These are phyloP conservation scores for Micromys minutus DNA, from an alignment of 2,113 vertebrate genomes.

Conservation along the genomic window DNA sequence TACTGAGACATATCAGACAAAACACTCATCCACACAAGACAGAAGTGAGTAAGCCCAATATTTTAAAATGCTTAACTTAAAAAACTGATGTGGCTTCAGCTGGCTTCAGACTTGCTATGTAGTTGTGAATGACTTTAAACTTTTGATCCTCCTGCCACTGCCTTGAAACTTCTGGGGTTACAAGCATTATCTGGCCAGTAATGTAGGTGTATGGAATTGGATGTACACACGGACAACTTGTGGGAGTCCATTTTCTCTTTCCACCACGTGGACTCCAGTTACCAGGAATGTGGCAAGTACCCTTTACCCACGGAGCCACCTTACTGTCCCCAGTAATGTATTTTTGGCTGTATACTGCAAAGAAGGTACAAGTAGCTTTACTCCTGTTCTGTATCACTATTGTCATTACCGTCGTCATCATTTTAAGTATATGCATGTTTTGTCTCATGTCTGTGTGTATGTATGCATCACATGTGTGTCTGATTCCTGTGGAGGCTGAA, in stretches of 20 bases:
- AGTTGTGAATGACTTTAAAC: not conserved
- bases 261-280: not conserved
- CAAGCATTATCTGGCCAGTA: not conserved
- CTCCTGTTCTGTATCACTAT: not conserved
- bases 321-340: not conserved
- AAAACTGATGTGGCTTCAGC: not conserved
- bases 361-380: not conserved
- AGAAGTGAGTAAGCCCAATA: not conserved
- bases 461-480: not conserved
- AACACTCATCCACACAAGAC: not conserved
- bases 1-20: no score
- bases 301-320: not conserved
- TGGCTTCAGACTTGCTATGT: not conserved
- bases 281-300: not conserved
- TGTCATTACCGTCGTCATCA: not conserved
- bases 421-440: not conserved
- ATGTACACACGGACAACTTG: not conserved
- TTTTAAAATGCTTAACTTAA: not conserved
- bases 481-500: not conserved
- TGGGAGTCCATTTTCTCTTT: not conserved
- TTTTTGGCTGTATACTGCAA: not conserved
- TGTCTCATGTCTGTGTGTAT: not conserved
- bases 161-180: not conserved
- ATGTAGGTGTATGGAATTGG: not conserved
- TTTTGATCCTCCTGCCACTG: not conserved